A percentile compares a stretch with the other conserved stretches of the same genome.
These are phyloP conservation scores for Sitophilus oryzae DNA, from an alignment of 1,140 invertebrate genomes.

Conservation along the genomic window DNA sequence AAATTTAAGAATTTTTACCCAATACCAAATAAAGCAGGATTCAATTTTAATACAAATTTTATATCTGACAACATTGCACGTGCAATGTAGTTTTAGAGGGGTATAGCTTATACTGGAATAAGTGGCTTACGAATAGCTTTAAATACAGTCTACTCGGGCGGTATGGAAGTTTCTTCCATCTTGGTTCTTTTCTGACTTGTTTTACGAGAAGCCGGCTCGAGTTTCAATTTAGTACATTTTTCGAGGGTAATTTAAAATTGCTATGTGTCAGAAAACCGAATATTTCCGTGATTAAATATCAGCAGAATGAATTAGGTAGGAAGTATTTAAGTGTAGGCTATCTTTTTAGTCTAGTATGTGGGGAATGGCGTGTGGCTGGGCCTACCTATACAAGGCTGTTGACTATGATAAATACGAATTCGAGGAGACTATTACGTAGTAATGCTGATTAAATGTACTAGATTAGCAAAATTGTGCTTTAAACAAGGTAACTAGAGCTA, in stretches of 20 bases:
- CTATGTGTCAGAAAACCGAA: slow-evolving; percentile 33
- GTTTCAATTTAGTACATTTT: slow-evolving; percentile 29
- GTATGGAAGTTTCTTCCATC: slow-evolving; percentile 46
- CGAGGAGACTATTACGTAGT: slow-evolving; percentile 41
- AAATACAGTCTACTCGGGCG: slow-evolving; percentile 44
- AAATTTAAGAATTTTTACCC: neutral
- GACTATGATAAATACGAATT: slow-evolving; percentile 40
- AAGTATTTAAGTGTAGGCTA: slow-evolving; percentile 42
- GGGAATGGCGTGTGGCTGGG: slow-evolving; percentile 42
- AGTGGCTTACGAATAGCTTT: slow-evolving; percentile 37
- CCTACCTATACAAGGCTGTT: slow-evolving; percentile 41
- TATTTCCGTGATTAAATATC: slow-evolving; percentile 31
- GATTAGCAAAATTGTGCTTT: slow-evolving; percentile 42
- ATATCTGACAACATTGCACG: slow-evolving; percentile 9
- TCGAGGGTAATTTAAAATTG: slow-evolving; percentile 24
- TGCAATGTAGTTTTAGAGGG: slow-evolving; percentile 48
- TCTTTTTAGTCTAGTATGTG: slow-evolving; percentile 39
- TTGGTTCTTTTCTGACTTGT: slow-evolving; percentile 42
- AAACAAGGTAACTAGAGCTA: slow-evolving; percentile 41
- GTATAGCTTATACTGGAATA: slow-evolving; percentile 44
- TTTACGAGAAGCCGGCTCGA: slow-evolving; percentile 42
- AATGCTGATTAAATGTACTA: slow-evolving; percentile 43
- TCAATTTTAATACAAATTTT: neutral
- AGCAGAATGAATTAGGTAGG: slow-evolving; percentile 45
- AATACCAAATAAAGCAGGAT: no score